phyloP scores from a whole-genome alignment of 2,888 invertebrate genomes.

The Cantharis rufa region DNA sequence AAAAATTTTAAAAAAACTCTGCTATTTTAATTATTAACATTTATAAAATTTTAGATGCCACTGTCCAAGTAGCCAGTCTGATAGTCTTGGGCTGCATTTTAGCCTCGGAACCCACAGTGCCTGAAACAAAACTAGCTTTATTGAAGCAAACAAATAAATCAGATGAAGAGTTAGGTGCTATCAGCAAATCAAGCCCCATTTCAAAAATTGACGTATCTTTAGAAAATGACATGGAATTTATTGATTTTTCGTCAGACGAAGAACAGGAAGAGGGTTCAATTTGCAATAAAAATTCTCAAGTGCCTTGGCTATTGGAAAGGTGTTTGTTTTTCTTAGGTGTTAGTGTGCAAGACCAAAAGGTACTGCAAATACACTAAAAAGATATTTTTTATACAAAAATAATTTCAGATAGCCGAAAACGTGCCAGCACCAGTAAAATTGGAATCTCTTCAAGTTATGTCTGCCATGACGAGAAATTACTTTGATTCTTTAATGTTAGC shows the following conservation, averaged over 20 bases:
- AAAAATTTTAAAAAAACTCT: no score
- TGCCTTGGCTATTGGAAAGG: constrained; percentile 65
- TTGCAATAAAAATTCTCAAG: constrained; percentile 37
- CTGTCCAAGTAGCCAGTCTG: constrained; percentile 72
- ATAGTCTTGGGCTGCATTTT: constrained; percentile 75
- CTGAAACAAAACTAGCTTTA: constrained; percentile 63
- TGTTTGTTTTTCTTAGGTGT: constrained; percentile 62
- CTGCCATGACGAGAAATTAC: constrained; percentile 66
- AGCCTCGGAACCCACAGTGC: constrained; percentile 65
- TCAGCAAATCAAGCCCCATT: background rate
- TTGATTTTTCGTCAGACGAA: constrained; percentile 53
- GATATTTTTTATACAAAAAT: background rate
- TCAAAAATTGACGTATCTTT: constrained; percentile 38
- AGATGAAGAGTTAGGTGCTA: background rate
- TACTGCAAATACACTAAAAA: background rate
- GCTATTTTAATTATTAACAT: no score
- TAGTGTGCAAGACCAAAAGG: constrained; percentile 12
- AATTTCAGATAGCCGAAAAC: constrained; percentile 11
- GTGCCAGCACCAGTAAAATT: constrained; percentile 71
- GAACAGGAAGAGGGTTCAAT: constrained; percentile 32
- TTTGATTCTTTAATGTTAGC: constrained; percentile 61
- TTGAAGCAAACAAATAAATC: constrained; percentile 53
- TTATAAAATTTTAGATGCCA: constrained; percentile 61
- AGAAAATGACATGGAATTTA: constrained; percentile 46
- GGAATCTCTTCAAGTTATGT: constrained; percentile 76